These are phyloP conservation scores for Archips crataeganus DNA, from an alignment of 2,888 invertebrate genomes.

Conservation along the genomic window DNA sequence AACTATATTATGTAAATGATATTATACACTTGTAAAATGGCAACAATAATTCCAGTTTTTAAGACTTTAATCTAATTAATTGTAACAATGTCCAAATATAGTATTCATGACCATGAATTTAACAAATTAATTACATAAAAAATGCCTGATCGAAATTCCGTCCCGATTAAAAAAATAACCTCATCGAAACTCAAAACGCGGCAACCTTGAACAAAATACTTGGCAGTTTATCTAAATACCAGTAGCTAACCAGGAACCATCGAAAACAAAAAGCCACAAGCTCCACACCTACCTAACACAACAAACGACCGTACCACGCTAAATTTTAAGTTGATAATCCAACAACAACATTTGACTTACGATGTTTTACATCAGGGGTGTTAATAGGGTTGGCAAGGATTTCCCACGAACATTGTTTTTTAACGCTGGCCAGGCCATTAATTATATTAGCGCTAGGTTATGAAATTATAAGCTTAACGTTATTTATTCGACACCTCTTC, in stretches of 20 bases:
- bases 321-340: background rate
- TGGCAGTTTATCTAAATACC: background rate
- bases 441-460: slow-evolving; percentile 36
- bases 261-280: background rate
- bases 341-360: background rate
- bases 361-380: background rate
- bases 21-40: too few species aligned
- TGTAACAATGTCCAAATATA: too few species aligned
- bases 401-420: slow-evolving; percentile 31
- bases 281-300: background rate
- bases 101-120: too few species aligned
- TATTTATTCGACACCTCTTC: slow-evolving; percentile 35
- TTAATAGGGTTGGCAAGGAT: background rate
- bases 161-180: background rate
- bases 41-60: too few species aligned
- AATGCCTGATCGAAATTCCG: too few species aligned
- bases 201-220: background rate
- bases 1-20: too few species aligned
- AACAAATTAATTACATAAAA: too few species aligned
- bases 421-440: slow-evolving; percentile 31
- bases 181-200: background rate
- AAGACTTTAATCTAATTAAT: too few species aligned
- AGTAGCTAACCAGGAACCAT: background rate
- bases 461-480: slow-evolving; percentile 32
- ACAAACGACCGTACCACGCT: background rate